These are phyloP conservation scores for Chaetoderma sp. DNA, from an alignment of 2,888 invertebrate species.

Conservation along the genomic window DNA sequence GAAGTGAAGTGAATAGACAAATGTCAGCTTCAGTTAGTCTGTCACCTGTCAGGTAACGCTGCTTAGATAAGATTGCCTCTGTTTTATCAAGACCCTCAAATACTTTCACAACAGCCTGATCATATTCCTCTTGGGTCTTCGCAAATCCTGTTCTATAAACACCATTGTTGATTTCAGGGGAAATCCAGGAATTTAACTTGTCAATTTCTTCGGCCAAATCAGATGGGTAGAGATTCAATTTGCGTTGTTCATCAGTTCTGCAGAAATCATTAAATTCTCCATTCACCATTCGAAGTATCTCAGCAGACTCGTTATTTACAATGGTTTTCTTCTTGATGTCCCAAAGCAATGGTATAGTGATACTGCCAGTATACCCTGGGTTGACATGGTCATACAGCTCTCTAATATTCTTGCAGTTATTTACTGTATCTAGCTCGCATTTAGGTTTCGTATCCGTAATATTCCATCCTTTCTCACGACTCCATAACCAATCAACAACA, in stretches of 20 bases:
- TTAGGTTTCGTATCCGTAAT: conserved; percentile 48
- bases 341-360: conserved; percentile 63
- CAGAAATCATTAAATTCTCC: conserved; percentile 62
- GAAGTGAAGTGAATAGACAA: conserved; percentile 59
- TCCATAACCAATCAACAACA: conserved; percentile 58
- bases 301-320: conserved; percentile 66
- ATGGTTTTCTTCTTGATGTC: conserved; percentile 59
- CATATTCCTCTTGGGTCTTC: conserved; percentile 57
- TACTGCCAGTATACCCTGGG: conserved; percentile 51
- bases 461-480: conserved; percentile 53
- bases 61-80: conserved; percentile 54
- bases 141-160: conserved; percentile 64
- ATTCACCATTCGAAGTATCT: conserved; percentile 66
- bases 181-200: conserved; percentile 58
- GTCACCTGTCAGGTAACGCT: conserved; percentile 56
- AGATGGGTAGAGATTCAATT: conserved; percentile 59
- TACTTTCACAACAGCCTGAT: conserved; percentile 49
- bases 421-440: conserved; percentile 49
- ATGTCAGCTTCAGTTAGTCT: conserved; percentile 64
- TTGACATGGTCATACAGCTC: conserved; percentile 53
- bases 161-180: conserved; percentile 64
- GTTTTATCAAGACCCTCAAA: conserved; percentile 60
- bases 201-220: conserved; percentile 52
- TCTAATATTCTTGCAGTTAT: conserved; percentile 43
- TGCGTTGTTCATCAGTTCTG: conserved; percentile 50